These are phyloP conservation scores for Tetragnatha versicolor DNA, from an alignment of 1,140 invertebrate genomes.

Conservation along the genomic window DNA sequence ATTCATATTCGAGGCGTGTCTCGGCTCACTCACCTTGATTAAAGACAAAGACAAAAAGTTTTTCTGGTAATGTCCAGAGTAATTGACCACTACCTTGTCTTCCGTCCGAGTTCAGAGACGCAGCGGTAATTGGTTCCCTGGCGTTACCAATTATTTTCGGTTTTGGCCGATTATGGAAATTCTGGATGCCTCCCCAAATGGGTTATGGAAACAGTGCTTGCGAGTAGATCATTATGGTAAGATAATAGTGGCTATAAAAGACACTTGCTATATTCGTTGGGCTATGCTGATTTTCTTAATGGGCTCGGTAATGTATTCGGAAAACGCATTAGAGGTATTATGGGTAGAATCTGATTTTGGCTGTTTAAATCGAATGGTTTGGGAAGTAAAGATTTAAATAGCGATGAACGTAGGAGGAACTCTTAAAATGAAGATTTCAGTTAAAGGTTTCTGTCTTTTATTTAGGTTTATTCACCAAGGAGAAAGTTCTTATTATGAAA, in stretches of 20 bases:
- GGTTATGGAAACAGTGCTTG: background rate
- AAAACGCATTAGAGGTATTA: too few species aligned
- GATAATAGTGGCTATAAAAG: conserved; percentile 37
- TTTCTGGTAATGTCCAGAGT: background rate
- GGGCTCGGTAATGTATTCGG: conserved; percentile 1
- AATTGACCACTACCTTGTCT: conserved; percentile 23
- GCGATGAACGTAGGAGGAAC: too few species aligned
- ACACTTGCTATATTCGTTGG: conserved; percentile 29
- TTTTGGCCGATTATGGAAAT: conserved; percentile 31
- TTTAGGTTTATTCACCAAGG: too few species aligned
- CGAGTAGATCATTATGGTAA: background rate
- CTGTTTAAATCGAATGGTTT: too few species aligned
- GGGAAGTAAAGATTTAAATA: too few species aligned
- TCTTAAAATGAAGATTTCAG: too few species aligned
- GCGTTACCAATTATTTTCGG: conserved; percentile 7
- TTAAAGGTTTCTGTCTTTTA: too few species aligned
- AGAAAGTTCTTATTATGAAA: too few species aligned
- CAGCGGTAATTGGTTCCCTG: conserved; percentile 1
- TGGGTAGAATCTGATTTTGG: too few species aligned
- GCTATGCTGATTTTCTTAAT: conserved; percentile 23
- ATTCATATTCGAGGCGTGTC: conserved; percentile 48
- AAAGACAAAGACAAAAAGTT: conserved; percentile 12
- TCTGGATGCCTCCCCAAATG: conserved; percentile 9
- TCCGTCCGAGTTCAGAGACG: background rate
- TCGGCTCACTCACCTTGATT: conserved; percentile 32